Conservation (phyloP, 1,140 invertebrate genomes). For the Trachymyrmex septentrionalis region DNA sequence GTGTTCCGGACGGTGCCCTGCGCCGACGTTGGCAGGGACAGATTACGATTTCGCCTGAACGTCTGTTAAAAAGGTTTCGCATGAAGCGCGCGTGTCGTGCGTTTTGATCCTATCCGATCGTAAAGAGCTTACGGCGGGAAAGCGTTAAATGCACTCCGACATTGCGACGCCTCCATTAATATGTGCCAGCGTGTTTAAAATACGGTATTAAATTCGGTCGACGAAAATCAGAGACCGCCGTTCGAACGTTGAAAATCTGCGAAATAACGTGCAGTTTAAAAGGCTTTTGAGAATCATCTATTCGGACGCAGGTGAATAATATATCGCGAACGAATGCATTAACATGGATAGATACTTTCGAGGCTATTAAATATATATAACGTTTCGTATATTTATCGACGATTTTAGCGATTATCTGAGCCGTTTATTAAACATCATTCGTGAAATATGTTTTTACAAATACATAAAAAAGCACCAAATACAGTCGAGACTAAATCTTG, state of each 20-base stretch:
- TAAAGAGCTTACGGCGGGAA: constrained; percentile 44
- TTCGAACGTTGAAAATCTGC: constrained; percentile 45
- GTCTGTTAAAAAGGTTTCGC: constrained; percentile 47
- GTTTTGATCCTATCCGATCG: constrained; percentile 64
- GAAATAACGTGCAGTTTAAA: constrained; percentile 65
- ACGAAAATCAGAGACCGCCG: background rate
- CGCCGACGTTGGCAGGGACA: constrained; percentile 61
- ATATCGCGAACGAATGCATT: constrained; percentile 40
- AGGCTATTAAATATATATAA: constrained; percentile 44
- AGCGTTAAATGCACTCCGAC: constrained; percentile 52
- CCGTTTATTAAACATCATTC: background rate
- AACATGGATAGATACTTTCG: constrained; percentile 46
- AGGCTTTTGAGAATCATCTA: constrained; percentile 67
- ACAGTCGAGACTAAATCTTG: too few relatives aligned
- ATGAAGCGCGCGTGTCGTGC: constrained; percentile 40
- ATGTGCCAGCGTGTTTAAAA: constrained; percentile 58
- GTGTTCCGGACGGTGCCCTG: constrained; percentile 41
- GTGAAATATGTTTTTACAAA: background rate
- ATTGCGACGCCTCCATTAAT: constrained; percentile 55
- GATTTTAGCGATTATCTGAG: background rate
- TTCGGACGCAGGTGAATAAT: constrained; percentile 63
- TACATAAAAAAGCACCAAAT: too few relatives aligned
- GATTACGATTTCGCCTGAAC: constrained; percentile 65
- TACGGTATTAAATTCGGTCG: constrained; percentile 59
- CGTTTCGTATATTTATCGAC: constrained; percentile 1